A percentile compares a stretch with the other conserved stretches of the same genome.
These are phyloP conservation scores for Ramphastos sulfuratus DNA, from an alignment of 2,113 vertebrate genomes.

Conservation along the genomic window DNA sequence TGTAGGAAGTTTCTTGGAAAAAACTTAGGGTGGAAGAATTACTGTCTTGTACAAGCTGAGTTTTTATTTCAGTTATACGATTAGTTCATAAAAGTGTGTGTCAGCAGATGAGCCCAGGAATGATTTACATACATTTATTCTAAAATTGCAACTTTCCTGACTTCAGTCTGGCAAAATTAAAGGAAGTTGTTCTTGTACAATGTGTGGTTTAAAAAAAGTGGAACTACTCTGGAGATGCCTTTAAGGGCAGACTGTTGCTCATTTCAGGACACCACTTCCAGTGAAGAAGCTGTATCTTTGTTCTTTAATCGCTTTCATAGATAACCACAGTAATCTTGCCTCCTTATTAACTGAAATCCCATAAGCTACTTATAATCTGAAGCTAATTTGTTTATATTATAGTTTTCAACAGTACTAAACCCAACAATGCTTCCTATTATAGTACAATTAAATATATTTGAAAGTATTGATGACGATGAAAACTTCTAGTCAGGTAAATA, in stretches of 20 bases:
- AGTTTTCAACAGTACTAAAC: not conserved
- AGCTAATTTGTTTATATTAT: slow-evolving; percentile 3
- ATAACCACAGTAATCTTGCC: slow-evolving; percentile 36
- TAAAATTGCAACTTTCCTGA: not conserved
- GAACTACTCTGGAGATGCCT: not conserved
- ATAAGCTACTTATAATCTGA: slow-evolving; percentile 44
- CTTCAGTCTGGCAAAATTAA: not conserved
- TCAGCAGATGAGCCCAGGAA: not conserved
- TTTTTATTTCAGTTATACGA: not conserved
- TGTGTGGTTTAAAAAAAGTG: not conserved
- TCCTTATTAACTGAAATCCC: slow-evolving; percentile 31
- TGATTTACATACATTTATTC: not conserved
- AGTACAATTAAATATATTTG: not conserved
- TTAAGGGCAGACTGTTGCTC: not conserved
- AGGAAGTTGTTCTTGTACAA: not conserved
- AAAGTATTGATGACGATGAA: not conserved
- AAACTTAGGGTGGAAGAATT: not conserved
- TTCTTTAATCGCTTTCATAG: slow-evolving; percentile 16
- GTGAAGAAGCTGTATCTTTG: not conserved
- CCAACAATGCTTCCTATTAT: not conserved
- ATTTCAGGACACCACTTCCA: not conserved
- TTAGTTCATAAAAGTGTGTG: not conserved
- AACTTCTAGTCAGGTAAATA: not conserved
- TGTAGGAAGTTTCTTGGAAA: not conserved
- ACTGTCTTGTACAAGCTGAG: not conserved